Evolutionary conservation across 2,797 vertebrate genomes (phyloP).

Genomic region (Nannoperca australis): DNA sequence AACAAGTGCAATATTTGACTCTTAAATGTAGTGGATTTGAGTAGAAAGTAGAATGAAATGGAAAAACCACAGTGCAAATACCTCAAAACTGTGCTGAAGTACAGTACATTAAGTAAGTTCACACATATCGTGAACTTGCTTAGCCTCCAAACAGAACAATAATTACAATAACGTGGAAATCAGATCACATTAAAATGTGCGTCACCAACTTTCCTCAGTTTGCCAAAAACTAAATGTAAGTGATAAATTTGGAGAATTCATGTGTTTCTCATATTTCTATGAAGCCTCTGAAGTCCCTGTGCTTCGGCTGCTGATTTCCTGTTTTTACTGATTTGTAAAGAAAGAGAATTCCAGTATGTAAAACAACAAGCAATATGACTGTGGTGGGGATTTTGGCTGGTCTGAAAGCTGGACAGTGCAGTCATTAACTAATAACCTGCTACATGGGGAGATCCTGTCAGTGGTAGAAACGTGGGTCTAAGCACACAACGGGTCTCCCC

Average conservation of each 20-base stretch:
- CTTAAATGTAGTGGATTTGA: neutral
- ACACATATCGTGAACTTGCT: neutral
- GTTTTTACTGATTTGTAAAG: conserved; percentile 11
- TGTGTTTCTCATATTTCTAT: neutral
- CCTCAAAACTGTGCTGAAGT: no score
- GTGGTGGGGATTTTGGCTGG: no score
- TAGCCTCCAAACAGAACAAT: neutral
- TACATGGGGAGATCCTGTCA: conserved; percentile 2
- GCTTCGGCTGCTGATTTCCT: neutral
- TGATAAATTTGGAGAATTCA: neutral
- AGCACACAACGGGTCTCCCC: neutral
- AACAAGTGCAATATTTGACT: neutral
- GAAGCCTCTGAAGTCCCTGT: neutral
- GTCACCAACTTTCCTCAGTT: neutral
- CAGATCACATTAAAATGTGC: neutral
- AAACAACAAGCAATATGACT: neutral
- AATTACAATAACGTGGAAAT: neutral
- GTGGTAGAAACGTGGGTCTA: neutral
- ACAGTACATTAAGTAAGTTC: neutral
- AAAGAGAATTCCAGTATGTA: neutral
- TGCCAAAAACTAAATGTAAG: neutral
- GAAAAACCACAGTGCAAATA: neutral
- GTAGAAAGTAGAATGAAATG: neutral
- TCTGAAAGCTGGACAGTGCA: conserved; percentile 1
- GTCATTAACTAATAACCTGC: neutral